Conservation (phyloP, 1,140 invertebrate genomes). For the Drosophila obscura region DNA sequence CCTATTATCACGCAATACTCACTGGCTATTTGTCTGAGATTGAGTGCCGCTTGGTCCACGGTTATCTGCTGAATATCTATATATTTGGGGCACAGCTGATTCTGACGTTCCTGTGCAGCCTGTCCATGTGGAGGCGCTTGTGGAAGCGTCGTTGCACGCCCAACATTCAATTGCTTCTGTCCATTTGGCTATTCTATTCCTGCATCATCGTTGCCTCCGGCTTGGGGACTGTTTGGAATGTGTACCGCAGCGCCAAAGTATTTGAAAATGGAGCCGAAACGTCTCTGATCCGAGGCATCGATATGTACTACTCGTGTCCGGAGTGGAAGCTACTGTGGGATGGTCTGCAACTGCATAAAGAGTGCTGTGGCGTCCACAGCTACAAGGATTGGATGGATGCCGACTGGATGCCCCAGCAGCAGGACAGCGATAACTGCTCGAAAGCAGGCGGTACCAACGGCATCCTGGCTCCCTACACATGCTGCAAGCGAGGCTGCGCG, state of each 20-base stretch:
- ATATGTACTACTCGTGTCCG: constrained; percentile 73
- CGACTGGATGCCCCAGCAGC: constrained; percentile 68
- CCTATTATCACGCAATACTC: constrained; percentile 59
- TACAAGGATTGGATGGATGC: constrained; percentile 80
- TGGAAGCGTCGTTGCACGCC: constrained; percentile 69
- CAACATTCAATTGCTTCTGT: constrained; percentile 62
- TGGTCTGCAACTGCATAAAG: constrained; percentile 60
- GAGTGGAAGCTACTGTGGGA: constrained; percentile 82
- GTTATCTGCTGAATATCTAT: constrained; percentile 62
- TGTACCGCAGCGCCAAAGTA: constrained; percentile 47
- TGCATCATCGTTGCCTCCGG: constrained; percentile 68
- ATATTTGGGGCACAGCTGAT: constrained; percentile 60
- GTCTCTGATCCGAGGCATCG: constrained; percentile 67
- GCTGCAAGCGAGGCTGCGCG: constrained; percentile 47
- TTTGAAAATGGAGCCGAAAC: constrained; percentile 55
- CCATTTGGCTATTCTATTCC: constrained; percentile 71
- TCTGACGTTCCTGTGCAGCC: constrained; percentile 62
- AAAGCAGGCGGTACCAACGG: not conserved
- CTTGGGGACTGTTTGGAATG: constrained; percentile 55
- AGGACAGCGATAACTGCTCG: constrained; percentile 4
- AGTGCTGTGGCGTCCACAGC: constrained; percentile 74
- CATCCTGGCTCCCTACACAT: constrained; percentile 68
- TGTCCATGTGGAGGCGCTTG: constrained; percentile 65
- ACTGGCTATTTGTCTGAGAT: constrained; percentile 54
- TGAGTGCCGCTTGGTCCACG: constrained; percentile 50